Evolutionary conservation across 2,888 invertebrate species (phyloP), one percentile per base, ranked within the genome.

Genomic region (Polydrusus tereticollis): DNA sequence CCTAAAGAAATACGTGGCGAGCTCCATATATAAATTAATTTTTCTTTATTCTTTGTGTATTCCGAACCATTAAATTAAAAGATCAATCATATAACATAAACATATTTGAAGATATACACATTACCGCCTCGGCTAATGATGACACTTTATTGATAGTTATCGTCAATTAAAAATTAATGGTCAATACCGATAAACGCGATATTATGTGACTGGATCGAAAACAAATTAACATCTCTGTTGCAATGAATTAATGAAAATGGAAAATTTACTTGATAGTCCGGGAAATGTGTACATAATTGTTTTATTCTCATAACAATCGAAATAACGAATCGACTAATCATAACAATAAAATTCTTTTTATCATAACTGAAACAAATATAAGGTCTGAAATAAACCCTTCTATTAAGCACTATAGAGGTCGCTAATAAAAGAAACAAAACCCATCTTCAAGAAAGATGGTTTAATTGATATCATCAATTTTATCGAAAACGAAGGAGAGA

Each of bases 391-490:
- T n/a, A n/a, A n/a, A 43, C 16, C 16, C 10, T 16, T 43, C 16
- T 23, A 0, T 50, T 12, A 5, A 1, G n/a, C 2, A 50, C 21
- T n/a, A 26, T 23, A 43, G 20, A 16, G 14, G 5, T 20, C n/a
- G 62, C 52, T 60, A 68, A 69, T 59, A 23, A 62, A 57, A 20
- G 52, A 7, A 26, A 36, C 41, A 55, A 41, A 62, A 55, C 45
- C 43, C 62, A 62, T 62, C 33, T 57, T 12, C 20, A 41, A 41
- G 29, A 50, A 45, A 62, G 62, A 62, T 62, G 16, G 55, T 45
- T 69, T 52, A 69, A 63, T 69, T 69, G 69, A 69, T 69, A 69
- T 29, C 41, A 60, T 57, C 63, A 62, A 63, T 62, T 63, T 63
- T 63, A 69, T 69, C 63, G 69, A 63, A 68, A 62, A 47, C 62